Conservation (phyloP, 2,113 vertebrate species). For the Hystrix brachyura region DNA sequence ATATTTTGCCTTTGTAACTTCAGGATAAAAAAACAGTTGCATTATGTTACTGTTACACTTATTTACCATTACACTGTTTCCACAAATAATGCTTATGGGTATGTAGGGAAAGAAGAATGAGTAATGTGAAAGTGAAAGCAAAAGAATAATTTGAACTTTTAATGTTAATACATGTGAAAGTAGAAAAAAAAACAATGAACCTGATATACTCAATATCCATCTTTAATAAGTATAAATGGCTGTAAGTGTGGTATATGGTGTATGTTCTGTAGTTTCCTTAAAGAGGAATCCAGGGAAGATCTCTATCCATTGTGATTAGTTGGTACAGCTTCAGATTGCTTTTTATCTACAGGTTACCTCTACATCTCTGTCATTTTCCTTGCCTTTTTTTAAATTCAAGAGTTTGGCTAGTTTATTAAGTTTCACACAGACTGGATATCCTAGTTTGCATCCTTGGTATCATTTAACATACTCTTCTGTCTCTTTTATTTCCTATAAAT, state of each 20-base stretch:
- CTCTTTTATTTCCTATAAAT: slow-evolving; percentile 32
- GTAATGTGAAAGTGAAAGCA: slow-evolving; percentile 37
- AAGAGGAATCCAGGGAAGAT: background rate
- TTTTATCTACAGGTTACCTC: background rate
- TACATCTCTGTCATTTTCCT: slow-evolving; percentile 14
- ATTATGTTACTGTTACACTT: background rate
- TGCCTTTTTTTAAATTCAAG: background rate
- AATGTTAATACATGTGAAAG: background rate
- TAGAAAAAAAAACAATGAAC: background rate
- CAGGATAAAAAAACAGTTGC: slow-evolving; percentile 21
- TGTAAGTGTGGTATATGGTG: background rate
- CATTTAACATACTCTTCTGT: background rate
- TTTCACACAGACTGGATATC: slow-evolving; percentile 5
- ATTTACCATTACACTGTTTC: background rate
- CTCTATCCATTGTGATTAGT: background rate
- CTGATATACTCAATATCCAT: background rate
- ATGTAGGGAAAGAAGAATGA: background rate
- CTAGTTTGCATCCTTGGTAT: background rate
- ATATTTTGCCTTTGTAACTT: slow-evolving; percentile 33
- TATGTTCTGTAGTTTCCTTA: slow-evolving; percentile 49
- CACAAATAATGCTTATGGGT: background rate
- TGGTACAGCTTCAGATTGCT: background rate
- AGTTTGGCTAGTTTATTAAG: background rate
- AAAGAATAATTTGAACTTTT: slow-evolving; percentile 17
- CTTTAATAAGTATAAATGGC: background rate